phyloP scores from a whole-genome alignment of 2,113 vertebrate species.

The Synchiropus splendidus region DNA sequence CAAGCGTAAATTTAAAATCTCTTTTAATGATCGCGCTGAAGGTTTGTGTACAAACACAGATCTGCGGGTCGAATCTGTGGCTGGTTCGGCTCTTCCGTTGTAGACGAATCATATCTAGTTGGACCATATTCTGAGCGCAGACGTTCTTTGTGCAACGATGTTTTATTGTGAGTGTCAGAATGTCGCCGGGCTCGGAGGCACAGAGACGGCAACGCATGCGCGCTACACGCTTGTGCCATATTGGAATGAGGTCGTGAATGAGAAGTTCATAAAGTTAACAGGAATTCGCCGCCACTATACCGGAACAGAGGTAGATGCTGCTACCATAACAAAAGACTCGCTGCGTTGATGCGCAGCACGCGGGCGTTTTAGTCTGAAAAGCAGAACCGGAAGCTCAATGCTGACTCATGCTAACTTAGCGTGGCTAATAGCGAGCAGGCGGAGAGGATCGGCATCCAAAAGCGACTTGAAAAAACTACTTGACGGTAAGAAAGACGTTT shows the following conservation, averaged over 20 bases:
- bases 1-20: too few species aligned
- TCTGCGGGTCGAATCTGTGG: too few species aligned
- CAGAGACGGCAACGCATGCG: slow-evolving; percentile 72
- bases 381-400: not conserved
- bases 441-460: slow-evolving; percentile 72
- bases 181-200: slow-evolving; percentile 60
- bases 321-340: not conserved
- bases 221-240: slow-evolving; percentile 81
- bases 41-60: too few species aligned
- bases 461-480: slow-evolving; percentile 77
- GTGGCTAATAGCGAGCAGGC: slow-evolving; percentile 65
- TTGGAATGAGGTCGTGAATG: slow-evolving; percentile 88
- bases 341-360: not conserved
- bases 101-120: too few species aligned
- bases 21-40: too few species aligned
- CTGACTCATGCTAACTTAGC: slow-evolving; percentile 1
- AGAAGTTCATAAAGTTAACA: slow-evolving; percentile 42
- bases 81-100: too few species aligned
- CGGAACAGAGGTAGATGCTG: slow-evolving; percentile 14
- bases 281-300: not conserved
- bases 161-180: slow-evolving; percentile 56
- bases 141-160: slow-evolving; percentile 18
- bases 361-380: slow-evolving; percentile 33
- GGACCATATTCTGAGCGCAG: slow-evolving; percentile 5
- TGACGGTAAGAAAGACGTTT: slow-evolving; percentile 71